Conservation (phyloP, 35 echinoderm and acorn worm genomes). For the Ptychodera flava region DNA sequence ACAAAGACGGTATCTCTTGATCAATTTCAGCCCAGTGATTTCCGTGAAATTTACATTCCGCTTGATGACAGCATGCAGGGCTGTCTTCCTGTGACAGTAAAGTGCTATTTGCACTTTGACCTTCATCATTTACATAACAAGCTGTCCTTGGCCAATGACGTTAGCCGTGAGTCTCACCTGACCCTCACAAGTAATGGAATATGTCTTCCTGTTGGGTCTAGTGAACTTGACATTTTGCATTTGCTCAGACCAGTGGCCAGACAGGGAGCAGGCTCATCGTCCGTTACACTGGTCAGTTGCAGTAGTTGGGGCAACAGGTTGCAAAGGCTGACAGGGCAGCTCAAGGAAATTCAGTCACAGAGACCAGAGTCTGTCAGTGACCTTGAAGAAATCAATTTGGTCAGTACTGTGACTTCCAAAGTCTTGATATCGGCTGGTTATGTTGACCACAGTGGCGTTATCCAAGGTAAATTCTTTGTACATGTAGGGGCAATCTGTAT, state of each 20-base stretch:
- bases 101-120: not conserved
- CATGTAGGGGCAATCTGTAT: no score
- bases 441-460: no score
- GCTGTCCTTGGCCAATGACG: not conserved
- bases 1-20: not conserved
- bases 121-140: not conserved
- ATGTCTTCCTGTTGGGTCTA: not conserved
- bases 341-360: no score
- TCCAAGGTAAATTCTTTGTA: no score
- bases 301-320: no score
- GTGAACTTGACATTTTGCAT: not conserved
- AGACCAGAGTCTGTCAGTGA: no score
- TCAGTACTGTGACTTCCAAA: no score
- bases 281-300: no score
- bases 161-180: not conserved
- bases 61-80: not conserved
- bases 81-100: not conserved
- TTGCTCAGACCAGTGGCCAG: not conserved
- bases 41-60: not conserved
- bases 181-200: not conserved
- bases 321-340: no score
- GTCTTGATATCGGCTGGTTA: no score
- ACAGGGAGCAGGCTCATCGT: not conserved
- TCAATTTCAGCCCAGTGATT: not conserved
- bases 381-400: no score